Evolutionary conservation across 2,888 invertebrate genomes (phyloP), one percentile per base, ranked within the genome.

Genomic region (Drosophila melanosoma): DNA sequence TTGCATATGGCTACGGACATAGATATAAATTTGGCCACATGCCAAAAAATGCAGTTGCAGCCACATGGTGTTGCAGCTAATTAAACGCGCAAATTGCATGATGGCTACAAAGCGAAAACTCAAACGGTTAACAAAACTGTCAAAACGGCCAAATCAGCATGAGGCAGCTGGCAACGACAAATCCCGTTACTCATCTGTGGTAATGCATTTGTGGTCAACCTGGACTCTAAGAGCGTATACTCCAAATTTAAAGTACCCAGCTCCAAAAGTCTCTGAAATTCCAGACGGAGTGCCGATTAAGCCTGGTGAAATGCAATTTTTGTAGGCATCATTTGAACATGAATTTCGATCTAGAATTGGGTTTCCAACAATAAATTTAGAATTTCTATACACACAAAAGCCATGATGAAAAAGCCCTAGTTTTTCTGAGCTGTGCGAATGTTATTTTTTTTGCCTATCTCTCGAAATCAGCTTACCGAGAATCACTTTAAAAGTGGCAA

Each of bases 61-160:
- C 74, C 59, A 57, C 66, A 69, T 71, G 67, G 73, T 64, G 75
- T 73, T 81, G 87, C 87, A 83, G 89, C 89, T 85, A 85, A 85
- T 85, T 87, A 85, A 85, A 82, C 83, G 74, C 82, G 74, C 76
- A 85, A 87, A 87, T 79, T 74, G 87, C 67, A 80, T 67, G 67
- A 71, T 54, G 51, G 59, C 76, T 59, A 59, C 29, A 57, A 58
- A 74, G 71, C 59, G 57, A n/a, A 35, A 68, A 32, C 35, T 15
- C 51, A 69, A 74, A 74, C 73, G 64, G 70, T 78, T 68, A 76
- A 72, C 81, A 70, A 60, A 63, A 54, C 38, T 58, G 45, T 42
- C 59, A 62, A 67, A 54, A 32, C 26, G 6, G 3, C n/a, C 26
- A 33, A 33, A 12, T 20, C 52, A 52, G 20, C 20, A 45, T 45